Percentiles rank a stretch among this genome's conserved stretches.
Conservation (phyloP, 2,113 vertebrate species). For the Tychaedon coryphoeus region DNA sequence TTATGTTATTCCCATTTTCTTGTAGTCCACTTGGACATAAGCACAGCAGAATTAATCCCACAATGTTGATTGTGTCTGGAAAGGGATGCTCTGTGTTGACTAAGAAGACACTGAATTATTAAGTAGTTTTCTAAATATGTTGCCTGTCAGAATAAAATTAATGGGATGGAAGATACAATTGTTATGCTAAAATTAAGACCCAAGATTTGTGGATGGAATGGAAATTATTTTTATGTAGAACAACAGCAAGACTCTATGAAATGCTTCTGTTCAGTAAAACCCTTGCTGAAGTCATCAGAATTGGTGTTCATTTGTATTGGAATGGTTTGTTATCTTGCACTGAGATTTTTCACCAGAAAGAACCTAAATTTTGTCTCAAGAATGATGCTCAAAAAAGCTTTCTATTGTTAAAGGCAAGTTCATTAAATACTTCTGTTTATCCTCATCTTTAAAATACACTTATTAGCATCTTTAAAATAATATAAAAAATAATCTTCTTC, state of each 20-base stretch:
- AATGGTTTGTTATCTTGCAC: not conserved
- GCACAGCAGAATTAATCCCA: not conserved
- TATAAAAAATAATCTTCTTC: not conserved
- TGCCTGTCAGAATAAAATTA: not conserved
- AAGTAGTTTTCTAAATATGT: conserved; percentile 30
- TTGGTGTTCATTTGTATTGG: not conserved
- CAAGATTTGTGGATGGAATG: not conserved
- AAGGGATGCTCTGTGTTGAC: not conserved
- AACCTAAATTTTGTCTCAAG: not conserved
- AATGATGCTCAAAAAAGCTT: not conserved
- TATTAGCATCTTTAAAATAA: not conserved
- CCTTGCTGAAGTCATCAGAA: not conserved
- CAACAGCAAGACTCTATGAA: not conserved
- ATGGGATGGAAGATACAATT: not conserved
- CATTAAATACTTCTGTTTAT: not conserved
- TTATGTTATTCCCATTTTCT: not conserved
- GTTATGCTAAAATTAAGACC: not conserved
- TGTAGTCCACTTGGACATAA: not conserved
- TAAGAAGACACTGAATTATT: conserved; percentile 21
- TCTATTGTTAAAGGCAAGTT: not conserved
- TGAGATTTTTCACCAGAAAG: not conserved
- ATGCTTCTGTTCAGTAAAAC: not conserved
- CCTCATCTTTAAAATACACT: not conserved
- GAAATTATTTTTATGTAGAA: not conserved
- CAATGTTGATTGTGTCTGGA: not conserved